Percentiles rank a stretch among this genome's conserved stretches.
Evolutionary conservation across 2,797 vertebrate genomes (phyloP).

Genomic region (Heliangelus exortis): DNA sequence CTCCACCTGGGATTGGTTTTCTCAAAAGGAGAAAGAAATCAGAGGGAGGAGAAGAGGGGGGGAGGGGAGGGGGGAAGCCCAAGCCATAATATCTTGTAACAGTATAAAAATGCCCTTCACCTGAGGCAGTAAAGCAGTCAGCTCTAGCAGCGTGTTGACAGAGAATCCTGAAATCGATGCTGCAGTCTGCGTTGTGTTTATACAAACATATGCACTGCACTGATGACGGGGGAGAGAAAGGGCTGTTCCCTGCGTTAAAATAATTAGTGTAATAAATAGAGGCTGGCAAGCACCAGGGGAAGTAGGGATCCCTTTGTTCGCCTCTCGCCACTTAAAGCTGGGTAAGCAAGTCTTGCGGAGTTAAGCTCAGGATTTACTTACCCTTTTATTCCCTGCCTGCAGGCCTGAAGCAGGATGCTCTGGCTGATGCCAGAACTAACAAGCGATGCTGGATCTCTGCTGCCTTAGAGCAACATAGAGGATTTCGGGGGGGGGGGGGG

Average conservation of each 20-base stretch:
- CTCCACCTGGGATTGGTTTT: neutral
- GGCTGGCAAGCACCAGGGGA: neutral
- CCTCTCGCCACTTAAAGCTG: neutral
- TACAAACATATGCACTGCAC: neutral
- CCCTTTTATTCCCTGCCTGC: neutral
- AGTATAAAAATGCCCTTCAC: constrained; percentile 4
- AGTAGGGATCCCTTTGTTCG: constrained; percentile 31
- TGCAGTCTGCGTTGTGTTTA: neutral
- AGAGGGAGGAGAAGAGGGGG: neutral
- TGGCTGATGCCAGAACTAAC: neutral
- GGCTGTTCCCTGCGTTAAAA: constrained; percentile 34
- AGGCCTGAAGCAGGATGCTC: neutral
- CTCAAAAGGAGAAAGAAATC: neutral
- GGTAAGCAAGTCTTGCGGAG: constrained; percentile 3
- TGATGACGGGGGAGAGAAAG: constrained; percentile 10
- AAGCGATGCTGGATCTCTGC: neutral
- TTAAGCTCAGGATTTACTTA: constrained; percentile 1
- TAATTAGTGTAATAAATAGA: constrained; percentile 40
- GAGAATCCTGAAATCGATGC: constrained; percentile 18
- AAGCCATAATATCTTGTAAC: neutral
- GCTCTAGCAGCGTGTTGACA: neutral
- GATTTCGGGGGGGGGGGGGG: neutral
- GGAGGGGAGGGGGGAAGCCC: neutral
- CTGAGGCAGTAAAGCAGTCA: neutral
- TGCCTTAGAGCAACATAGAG: neutral